A percentile compares a stretch with the other conserved stretches of the same genome.
Evolutionary conservation across 2,113 vertebrate genomes (phyloP).

Genomic region (Oenanthe oenanthe): DNA sequence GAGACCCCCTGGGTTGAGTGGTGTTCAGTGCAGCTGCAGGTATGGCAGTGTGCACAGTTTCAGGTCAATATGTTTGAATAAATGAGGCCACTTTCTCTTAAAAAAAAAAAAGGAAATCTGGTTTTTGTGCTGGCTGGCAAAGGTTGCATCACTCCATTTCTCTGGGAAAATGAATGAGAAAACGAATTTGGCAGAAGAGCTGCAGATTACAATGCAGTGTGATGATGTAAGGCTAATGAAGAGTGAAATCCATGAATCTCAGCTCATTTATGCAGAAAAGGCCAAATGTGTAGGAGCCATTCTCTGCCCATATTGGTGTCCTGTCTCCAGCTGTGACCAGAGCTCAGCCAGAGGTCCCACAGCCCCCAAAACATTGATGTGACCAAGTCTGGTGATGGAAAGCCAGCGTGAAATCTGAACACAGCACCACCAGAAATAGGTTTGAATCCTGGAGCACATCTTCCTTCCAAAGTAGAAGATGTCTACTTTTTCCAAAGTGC

Average conservation of each 20-base stretch:
- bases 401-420: not conserved
- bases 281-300: not conserved
- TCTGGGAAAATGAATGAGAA: not conserved
- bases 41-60: not conserved
- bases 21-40: not conserved
- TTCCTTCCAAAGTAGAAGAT: not conserved
- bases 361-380: not conserved
- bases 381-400: not conserved
- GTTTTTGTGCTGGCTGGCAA: not conserved
- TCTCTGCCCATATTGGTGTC: not conserved
- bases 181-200: not conserved
- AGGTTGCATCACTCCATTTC: not conserved
- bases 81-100: not conserved
- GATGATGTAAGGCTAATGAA: not conserved
- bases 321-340: not conserved
- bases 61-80: slow-evolving; percentile 34
- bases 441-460: not conserved
- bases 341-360: not conserved
- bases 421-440: not conserved
- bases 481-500: not conserved
- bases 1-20: not conserved
- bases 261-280: not conserved
- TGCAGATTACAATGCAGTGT: not conserved
- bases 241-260: not conserved
- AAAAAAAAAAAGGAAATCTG: not conserved